Percentiles rank a stretch among this genome's conserved stretches.
Evolutionary conservation across 2,888 invertebrate species (phyloP).

Genomic region (Brassicogethes aeneus): DNA sequence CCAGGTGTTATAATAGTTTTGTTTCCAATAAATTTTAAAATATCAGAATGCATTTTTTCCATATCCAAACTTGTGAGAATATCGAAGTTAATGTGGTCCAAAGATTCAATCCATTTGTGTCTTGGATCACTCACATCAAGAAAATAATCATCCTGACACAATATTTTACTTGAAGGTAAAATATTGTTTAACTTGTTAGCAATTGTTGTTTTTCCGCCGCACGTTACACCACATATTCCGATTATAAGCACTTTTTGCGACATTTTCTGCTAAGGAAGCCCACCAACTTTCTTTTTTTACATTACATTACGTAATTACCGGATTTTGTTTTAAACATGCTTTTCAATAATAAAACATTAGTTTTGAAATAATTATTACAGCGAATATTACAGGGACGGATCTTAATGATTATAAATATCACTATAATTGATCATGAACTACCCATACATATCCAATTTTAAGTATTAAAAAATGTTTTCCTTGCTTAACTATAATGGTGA

Average conservation of each 20-base stretch:
- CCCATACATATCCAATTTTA: no score
- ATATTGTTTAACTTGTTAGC: constrained; percentile 46
- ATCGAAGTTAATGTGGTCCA: constrained; percentile 74
- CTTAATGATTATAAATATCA: no score
- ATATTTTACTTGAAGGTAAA: constrained; percentile 41
- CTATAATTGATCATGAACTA: no score
- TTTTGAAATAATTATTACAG: no score
- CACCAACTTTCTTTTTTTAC: no score
- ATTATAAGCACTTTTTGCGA: constrained; percentile 36
- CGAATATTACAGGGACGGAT: no score
- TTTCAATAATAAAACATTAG: no score
- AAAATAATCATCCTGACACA: constrained; percentile 74
- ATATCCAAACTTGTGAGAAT: constrained; percentile 63
- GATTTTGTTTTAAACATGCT: no score
- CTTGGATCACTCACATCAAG: constrained; percentile 54
- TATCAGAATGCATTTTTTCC: constrained; percentile 56
- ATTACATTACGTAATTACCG: no score
- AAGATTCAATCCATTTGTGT: constrained; percentile 51
- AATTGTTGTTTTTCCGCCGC: constrained; percentile 75
- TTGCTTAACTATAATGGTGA: no score
- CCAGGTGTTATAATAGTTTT: constrained; percentile 34
- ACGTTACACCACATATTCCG: constrained; percentile 73
- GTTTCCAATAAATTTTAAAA: constrained; percentile 29
- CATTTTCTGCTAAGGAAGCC: no score
- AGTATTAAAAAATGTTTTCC: no score